Percentiles rank a stretch among this genome's conserved stretches.
Evolutionary conservation across 2,113 vertebrate species (phyloP).

Genomic region (Manacus vitellinus): DNA sequence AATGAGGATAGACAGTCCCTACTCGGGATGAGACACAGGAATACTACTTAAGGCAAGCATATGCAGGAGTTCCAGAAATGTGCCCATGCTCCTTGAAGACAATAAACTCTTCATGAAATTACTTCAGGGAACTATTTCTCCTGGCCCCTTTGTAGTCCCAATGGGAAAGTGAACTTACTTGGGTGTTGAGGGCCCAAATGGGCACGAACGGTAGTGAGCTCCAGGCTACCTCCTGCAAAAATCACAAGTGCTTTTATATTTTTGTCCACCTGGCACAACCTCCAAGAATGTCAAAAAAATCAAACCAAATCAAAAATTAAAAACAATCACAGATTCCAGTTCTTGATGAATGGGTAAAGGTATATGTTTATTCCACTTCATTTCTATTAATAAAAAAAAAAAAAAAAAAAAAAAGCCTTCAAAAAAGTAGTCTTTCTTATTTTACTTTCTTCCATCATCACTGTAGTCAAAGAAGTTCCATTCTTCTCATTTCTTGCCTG

Average conservation of each 20-base stretch:
- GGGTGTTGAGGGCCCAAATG: background rate
- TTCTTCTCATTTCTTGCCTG: background rate
- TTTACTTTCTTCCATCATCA: background rate
- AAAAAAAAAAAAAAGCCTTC: background rate
- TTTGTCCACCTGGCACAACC: background rate
- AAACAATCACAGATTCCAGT: background rate
- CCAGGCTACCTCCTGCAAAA: background rate
- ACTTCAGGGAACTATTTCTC: background rate
- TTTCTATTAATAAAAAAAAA: background rate
- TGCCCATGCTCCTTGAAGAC: background rate
- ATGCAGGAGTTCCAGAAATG: background rate
- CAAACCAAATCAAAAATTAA: background rate
- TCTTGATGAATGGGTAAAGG: background rate
- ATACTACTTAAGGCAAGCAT: background rate
- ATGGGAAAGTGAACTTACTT: fast-evolving
- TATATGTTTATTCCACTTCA: background rate
- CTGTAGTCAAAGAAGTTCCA: background rate
- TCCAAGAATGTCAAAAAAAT: background rate
- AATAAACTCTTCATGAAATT: background rate
- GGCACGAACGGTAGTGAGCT: background rate
- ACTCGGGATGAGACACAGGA: background rate
- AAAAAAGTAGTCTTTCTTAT: background rate
- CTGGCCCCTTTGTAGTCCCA: background rate
- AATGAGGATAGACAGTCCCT: background rate
- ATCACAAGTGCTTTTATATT: background rate